Evolutionary conservation across 2,113 vertebrate species (phyloP).

Genomic region (Calidris pugnax): DNA sequence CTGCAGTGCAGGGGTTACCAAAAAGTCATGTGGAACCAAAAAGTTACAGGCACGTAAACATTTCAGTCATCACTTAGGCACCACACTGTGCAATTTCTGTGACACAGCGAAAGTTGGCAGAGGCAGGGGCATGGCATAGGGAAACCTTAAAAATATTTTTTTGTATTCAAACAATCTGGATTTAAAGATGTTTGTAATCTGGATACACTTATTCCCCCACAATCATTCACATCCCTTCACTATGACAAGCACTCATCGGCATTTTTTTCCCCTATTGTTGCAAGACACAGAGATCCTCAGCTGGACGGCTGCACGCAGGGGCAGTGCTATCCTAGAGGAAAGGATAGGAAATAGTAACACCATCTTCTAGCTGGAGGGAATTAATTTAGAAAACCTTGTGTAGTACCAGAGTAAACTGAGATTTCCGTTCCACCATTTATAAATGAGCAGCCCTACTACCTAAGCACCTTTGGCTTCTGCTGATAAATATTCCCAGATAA

Average conservation of each 20-base stretch:
- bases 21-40: background rate
- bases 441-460: background rate
- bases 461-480: background rate
- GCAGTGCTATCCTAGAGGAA: background rate
- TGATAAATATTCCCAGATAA: background rate
- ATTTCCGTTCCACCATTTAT: background rate
- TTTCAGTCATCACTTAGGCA: background rate
- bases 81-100: background rate
- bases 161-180: background rate
- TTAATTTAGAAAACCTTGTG: background rate
- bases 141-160: background rate
- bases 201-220: background rate
- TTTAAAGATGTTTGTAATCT: background rate
- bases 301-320: background rate
- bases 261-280: background rate
- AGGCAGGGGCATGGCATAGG: fast-evolving
- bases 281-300: background rate
- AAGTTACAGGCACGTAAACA: background rate
- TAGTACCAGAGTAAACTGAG: background rate
- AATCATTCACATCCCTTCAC: background rate
- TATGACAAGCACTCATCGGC: background rate
- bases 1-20: background rate
- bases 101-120: background rate
- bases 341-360: background rate
- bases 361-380: background rate